Base-by-base conservation (phyloP, 2,888 invertebrate species). In the Drosophila helvetica region DNA sequence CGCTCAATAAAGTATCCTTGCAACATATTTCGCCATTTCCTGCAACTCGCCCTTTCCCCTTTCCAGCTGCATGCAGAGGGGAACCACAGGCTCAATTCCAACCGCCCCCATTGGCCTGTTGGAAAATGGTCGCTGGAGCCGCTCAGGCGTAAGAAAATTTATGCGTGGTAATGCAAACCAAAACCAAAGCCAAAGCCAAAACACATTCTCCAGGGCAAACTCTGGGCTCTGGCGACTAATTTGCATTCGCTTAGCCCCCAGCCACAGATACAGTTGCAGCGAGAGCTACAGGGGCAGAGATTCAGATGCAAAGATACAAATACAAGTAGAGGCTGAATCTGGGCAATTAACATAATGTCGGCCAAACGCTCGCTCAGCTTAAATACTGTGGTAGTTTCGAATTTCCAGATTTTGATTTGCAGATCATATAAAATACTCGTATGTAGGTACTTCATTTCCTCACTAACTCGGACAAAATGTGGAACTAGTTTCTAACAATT, bases 291-390 rank as follows among this genome's bases (percentile, higher is more conserved):
- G 45, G 43, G 12, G 27, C 18, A 25, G 22, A 46, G 9, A 46
- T 18, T 18, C 17, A 27, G 27, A 3, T 48, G 45, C 46, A 68
- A 47, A 59, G 43, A 56, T 22, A 51, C 25, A 63, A 19, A 61
- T 45, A 61, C 65, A 46, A 57, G 15, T 70, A 74, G 71, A 69
- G 46, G 7, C 3, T 74, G 83, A 74, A 75, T 33, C 69, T 64
- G 72, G 68, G 56, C 45, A 80, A 83, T 82, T 83, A 86, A 77
- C 86, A 86, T 82, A 60, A 86, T 80, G 82, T 86, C 71, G 50
- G 73, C 74, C 70, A 66, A 82, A 69, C 63, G 76, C 70, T 74
- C 67, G 73, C 66, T 85, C 78, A 57, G 66, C 62, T 79, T 76
- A 85, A 61, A 74, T 69, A 65, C 71, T 18, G 66, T 58, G 66